phyloP scores from a whole-genome alignment of 2,888 invertebrate genomes.

The Drosophila subsilvestris region DNA sequence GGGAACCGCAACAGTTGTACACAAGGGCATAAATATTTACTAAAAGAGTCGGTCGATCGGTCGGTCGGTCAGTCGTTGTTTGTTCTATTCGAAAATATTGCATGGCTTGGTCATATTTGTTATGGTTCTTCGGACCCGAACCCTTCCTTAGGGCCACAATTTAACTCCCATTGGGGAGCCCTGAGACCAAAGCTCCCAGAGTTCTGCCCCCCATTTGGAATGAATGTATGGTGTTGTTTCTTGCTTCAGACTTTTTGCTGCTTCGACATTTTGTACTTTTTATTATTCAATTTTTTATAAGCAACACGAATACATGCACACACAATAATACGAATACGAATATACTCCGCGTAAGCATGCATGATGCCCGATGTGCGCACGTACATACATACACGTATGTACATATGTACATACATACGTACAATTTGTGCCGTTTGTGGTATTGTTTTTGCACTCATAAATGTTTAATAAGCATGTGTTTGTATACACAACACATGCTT shows the following conservation, averaged over 20 bases:
- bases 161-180: not conserved
- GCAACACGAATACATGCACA: slow-evolving; percentile 39
- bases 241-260: slow-evolving; percentile 45
- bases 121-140: not conserved
- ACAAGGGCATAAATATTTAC: not conserved
- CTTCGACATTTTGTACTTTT: slow-evolving; percentile 48
- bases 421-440: slow-evolving; percentile 33
- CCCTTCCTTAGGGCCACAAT: not conserved
- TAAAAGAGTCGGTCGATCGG: no score
- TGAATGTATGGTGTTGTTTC: slow-evolving; percentile 19
- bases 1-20: not conserved
- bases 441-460: slow-evolving; percentile 62
- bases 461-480: slow-evolving; percentile 62
- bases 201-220: slow-evolving; percentile 2
- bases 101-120: not conserved
- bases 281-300: slow-evolving; percentile 65
- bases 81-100: not conserved
- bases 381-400: not conserved
- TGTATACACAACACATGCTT: slow-evolving; percentile 6
- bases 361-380: not conserved
- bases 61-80: not conserved
- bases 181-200: slow-evolving; percentile 1
- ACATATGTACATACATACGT: not conserved
- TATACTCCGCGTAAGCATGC: not conserved
- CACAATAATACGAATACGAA: slow-evolving; percentile 5